Evolutionary conservation across 1,140 invertebrate species (phyloP).

Genomic region (Vanessa atalanta): DNA sequence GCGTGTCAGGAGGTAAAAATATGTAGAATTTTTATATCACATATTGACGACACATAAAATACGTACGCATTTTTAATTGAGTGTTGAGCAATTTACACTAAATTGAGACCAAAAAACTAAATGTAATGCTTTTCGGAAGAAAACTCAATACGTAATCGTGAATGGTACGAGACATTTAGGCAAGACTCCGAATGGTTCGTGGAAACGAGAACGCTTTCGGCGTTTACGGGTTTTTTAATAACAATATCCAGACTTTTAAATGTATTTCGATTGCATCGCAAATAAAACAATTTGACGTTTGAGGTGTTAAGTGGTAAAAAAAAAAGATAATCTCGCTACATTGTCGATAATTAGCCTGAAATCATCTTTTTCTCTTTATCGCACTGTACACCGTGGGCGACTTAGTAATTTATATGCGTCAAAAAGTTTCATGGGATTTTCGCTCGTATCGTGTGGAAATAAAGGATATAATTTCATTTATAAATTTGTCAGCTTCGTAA

Average conservation of each 20-base stretch:
- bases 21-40: no score
- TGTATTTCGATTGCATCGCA: slow-evolving; percentile 49
- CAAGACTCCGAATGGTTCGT: background rate
- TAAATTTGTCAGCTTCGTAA: slow-evolving; percentile 46
- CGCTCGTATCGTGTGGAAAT: slow-evolving; percentile 40
- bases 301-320: slow-evolving; percentile 72
- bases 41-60: no score
- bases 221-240: slow-evolving; percentile 25
- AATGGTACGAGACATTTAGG: background rate
- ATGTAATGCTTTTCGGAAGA: background rate
- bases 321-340: slow-evolving; percentile 55
- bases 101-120: background rate
- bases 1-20: no score
- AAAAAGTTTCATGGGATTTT: slow-evolving; percentile 39
- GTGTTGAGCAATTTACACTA: no score
- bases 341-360: slow-evolving; percentile 75
- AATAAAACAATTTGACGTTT: slow-evolving; percentile 58
- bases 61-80: no score
- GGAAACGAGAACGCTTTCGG: background rate
- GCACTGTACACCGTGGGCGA: slow-evolving; percentile 51
- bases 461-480: slow-evolving; percentile 46
- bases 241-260: slow-evolving; percentile 47
- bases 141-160: background rate
- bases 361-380: slow-evolving; percentile 76
- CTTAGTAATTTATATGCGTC: slow-evolving; percentile 44